Evolutionary conservation across 1,140 invertebrate genomes (phyloP).

Genomic region (Augochlora pura): DNA sequence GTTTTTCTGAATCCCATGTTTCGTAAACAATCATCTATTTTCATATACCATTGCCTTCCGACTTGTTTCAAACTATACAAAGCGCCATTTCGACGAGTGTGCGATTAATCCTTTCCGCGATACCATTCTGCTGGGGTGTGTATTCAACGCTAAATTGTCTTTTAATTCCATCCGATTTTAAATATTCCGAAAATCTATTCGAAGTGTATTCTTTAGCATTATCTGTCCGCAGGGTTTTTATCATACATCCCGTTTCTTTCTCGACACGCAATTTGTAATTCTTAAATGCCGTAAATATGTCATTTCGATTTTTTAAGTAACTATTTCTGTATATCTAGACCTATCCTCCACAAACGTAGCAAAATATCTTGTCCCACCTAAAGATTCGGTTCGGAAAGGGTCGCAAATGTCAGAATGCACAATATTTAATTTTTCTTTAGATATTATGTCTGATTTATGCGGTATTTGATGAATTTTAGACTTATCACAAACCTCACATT

Average conservation of each 20-base stretch:
- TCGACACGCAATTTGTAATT: constrained; percentile 27
- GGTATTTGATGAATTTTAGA: constrained; percentile 1
- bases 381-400: not conserved
- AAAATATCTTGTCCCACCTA: constrained; percentile 3
- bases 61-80: too few relatives aligned
- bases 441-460: not conserved
- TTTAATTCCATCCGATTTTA: too few relatives aligned
- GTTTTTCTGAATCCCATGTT: too few relatives aligned
- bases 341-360: constrained; percentile 4
- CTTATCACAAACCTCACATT: constrained; percentile 1
- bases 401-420: not conserved
- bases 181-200: too few relatives aligned
- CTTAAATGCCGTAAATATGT: constrained; percentile 35
- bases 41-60: too few relatives aligned
- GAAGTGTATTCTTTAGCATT: not conserved
- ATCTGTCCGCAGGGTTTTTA: constrained; percentile 34
- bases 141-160: too few relatives aligned
- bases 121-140: too few relatives aligned
- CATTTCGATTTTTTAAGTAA: constrained; percentile 12
- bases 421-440: too few relatives aligned
- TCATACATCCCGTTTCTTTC: constrained; percentile 25
- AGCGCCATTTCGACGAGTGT: too few relatives aligned
- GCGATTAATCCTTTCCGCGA: too few relatives aligned
- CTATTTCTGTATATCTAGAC: not conserved
- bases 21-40: too few relatives aligned